These are phyloP conservation scores for Sitobion miscanthi DNA, from an alignment of 1,140 invertebrate species.

Conservation along the genomic window DNA sequence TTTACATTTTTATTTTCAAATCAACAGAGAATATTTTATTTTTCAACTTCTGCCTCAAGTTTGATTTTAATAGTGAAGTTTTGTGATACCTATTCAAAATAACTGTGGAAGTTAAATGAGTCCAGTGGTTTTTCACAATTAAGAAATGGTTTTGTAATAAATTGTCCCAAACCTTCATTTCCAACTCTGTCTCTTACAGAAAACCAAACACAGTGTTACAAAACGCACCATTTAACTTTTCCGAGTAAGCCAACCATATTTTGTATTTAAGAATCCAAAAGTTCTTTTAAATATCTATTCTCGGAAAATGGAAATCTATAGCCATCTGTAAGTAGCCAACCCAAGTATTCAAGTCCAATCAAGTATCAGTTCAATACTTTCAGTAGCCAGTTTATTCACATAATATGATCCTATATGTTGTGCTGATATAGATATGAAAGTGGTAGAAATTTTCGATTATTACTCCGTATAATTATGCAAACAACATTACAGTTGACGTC, in stretches of 20 bases:
- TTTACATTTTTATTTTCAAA: neutral
- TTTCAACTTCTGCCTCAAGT: neutral
- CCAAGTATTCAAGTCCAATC: neutral
- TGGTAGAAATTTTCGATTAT: too few relatives aligned
- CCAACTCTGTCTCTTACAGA: neutral
- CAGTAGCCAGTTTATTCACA: neutral
- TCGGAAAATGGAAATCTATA: neutral
- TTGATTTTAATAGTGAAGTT: neutral
- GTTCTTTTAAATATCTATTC: neutral
- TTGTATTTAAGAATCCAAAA: neutral
- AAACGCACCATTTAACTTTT: neutral
- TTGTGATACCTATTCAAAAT: neutral
- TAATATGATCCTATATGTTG: neutral
- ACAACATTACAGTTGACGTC: too few relatives aligned
- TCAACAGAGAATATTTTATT: neutral
- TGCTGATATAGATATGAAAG: neutral
- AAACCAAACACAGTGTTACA: neutral
- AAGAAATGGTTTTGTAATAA: neutral
- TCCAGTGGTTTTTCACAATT: neutral
- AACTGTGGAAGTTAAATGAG: neutral
- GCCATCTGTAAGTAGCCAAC: neutral
- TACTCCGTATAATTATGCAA: too few relatives aligned
- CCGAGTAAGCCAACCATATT: neutral
- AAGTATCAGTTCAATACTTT: neutral
- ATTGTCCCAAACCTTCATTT: neutral